Percentiles rank a stretch among this genome's conserved stretches.
These are phyloP conservation scores for Blastobasis adustella DNA, from an alignment of 2,888 invertebrate species.

Conservation along the genomic window DNA sequence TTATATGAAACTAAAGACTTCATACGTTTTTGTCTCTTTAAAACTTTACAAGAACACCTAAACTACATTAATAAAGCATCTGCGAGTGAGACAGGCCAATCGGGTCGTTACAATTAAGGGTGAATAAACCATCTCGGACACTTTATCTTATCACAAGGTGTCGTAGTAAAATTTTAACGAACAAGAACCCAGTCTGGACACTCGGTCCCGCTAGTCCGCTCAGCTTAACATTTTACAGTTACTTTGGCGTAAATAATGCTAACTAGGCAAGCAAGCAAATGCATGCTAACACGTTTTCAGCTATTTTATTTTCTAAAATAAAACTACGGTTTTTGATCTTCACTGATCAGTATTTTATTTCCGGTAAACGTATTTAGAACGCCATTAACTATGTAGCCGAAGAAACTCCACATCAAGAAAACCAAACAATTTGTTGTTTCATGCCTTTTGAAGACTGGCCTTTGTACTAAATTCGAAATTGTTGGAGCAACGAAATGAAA, in stretches of 20 bases:
- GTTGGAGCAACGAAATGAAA: no score
- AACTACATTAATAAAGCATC: not conserved
- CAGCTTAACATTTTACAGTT: conserved; percentile 1
- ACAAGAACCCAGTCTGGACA: conserved; percentile 26
- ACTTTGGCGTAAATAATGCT: not conserved
- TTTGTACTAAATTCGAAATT: no score
- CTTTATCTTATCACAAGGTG: conserved; percentile 44
- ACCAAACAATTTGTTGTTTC: no score
- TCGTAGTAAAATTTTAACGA: conserved; percentile 59
- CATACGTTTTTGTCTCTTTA: no score
- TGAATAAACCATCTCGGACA: conserved; percentile 22
- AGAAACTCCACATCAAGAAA: no score
- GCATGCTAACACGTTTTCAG: no score
- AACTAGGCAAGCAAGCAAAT: no score
- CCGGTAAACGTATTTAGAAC: conserved; percentile 17
- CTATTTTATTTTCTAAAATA: no score
- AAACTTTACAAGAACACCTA: conserved; percentile 2
- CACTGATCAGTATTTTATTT: no score
- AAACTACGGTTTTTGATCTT: no score
- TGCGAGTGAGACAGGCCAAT: not conserved
- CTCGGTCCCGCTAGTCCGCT: conserved; percentile 39
- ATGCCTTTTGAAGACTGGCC: no score
- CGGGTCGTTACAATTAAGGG: conserved; percentile 23
- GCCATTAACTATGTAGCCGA: conserved; percentile 9
- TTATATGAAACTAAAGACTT: not conserved